Base-by-base conservation (phyloP, 2,888 invertebrate species). In the Eristalis pertinax region DNA sequence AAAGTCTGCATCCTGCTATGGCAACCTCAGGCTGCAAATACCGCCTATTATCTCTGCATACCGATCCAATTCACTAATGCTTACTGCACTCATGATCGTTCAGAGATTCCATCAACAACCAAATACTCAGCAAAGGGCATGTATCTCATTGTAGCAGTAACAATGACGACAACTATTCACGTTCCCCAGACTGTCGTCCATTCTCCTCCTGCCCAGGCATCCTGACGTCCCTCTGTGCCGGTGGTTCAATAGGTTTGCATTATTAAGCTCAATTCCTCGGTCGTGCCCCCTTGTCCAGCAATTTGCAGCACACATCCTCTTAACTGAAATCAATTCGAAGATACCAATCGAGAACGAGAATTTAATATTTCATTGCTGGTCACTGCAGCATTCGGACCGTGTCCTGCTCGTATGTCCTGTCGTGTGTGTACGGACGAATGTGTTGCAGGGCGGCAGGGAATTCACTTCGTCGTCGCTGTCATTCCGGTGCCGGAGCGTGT, bases 1-100 rank as follows among this genome's bases (percentile, higher is more conserved):
- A 2, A 29, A 29, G 4, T 10, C 32, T 10, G 32, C 32, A 8
- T 32, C 10, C 10, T 32, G 32, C 32, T 32, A 4, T 8, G 7
- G 32, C 32, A 32, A 32, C 32, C 32, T 5, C 32, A 32, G 4
- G 4, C 67, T 72, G 76, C 80, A 76, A 80, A 80, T 73, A 81
- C 81, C 64, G 80, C 73, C 81, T 81, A 81, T 85, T 85, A 81
- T 85, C 76, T 69, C 4, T 29, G 50, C 41, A n/a, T 13, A 24
- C 60, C 38, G 56, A 29, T 60, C 3, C 22, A 35, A 67, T 19
- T 26, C 64, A 74, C 41, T 68, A 8, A 70, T n/a, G 50, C 5
- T 24, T 63, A 67, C 58, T 32, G 62, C 5, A 77, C 78, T 69
- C 58, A 64, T 35, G 64, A 68, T 84, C 58, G 50, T 75, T 70